A percentile compares a stretch with the other conserved stretches of the same genome.
These are phyloP conservation scores for Channa striata DNA, from an alignment of 2,797 vertebrate genomes.

Conservation along the genomic window DNA sequence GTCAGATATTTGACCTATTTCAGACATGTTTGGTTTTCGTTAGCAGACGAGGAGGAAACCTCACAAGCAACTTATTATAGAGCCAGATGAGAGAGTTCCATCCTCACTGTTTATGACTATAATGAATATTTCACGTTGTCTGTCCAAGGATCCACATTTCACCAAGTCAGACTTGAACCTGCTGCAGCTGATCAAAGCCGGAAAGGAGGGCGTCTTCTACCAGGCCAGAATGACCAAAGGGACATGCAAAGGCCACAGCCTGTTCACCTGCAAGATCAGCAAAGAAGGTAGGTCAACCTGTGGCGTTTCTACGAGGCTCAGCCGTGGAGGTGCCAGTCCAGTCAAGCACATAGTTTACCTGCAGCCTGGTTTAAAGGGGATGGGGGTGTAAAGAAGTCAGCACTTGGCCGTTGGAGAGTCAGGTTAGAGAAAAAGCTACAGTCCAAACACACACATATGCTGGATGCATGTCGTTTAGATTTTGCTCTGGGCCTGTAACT, in stretches of 20 bases:
- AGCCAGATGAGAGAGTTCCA: neutral
- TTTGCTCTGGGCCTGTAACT: too few species aligned
- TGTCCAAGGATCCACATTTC: conserved; percentile 67
- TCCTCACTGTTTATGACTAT: neutral
- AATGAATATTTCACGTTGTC: conserved; percentile 6
- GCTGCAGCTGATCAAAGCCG: conserved; percentile 83
- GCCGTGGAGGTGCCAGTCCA: neutral
- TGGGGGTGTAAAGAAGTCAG: neutral
- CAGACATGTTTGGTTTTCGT: neutral
- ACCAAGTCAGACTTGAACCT: conserved; percentile 79
- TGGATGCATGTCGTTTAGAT: too few species aligned
- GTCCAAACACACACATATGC: too few species aligned
- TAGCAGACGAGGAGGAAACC: neutral
- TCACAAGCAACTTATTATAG: neutral
- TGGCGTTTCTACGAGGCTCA: neutral
- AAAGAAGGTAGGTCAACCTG: conserved; percentile 75
- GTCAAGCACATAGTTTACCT: neutral
- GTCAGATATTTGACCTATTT: conserved; percentile 2
- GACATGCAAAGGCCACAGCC: conserved; percentile 81
- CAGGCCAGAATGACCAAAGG: conserved; percentile 81
- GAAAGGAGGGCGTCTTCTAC: conserved; percentile 84
- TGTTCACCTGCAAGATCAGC: conserved; percentile 85
- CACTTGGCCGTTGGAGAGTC: too few species aligned
- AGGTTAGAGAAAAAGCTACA: too few species aligned
- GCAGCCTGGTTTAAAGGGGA: too few species aligned